These are phyloP conservation scores for Alexandromys fortis DNA, from an alignment of 2,113 vertebrate genomes.

Conservation along the genomic window DNA sequence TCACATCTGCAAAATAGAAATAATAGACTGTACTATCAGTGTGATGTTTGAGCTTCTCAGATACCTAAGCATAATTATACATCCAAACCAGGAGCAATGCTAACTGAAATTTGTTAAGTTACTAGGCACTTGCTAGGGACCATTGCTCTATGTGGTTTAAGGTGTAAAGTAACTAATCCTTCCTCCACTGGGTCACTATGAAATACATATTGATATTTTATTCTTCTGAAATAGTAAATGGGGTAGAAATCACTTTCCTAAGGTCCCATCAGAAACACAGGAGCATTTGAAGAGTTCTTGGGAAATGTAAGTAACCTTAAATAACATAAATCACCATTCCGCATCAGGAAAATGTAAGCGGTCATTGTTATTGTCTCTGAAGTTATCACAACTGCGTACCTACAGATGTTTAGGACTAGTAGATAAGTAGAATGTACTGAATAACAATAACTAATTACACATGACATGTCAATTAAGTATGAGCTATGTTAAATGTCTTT, in stretches of 20 bases:
- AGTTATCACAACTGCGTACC: background rate
- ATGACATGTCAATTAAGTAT: background rate
- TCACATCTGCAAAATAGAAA: background rate
- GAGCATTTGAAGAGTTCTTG: background rate
- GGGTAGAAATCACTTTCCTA: background rate
- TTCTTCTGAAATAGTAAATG: constrained; percentile 22
- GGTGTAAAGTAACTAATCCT: background rate
- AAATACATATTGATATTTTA: background rate
- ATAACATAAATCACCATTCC: background rate
- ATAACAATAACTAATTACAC: background rate
- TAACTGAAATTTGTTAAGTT: constrained; percentile 4
- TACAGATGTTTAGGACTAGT: background rate
- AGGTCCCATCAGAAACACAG: background rate
- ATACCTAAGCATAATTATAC: background rate
- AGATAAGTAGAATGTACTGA: background rate
- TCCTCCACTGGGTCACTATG: background rate
- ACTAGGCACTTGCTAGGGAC: background rate
- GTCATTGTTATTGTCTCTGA: background rate
- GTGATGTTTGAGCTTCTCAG: background rate
- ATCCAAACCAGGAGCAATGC: background rate
- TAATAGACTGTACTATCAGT: background rate
- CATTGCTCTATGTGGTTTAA: background rate
- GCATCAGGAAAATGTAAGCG: background rate
- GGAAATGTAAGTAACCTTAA: background rate
- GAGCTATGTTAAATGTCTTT: background rate